A percentile compares a stretch with the other conserved stretches of the same genome.
Evolutionary conservation across 2,113 vertebrate genomes (phyloP).

Genomic region (Seriola dumerili): DNA sequence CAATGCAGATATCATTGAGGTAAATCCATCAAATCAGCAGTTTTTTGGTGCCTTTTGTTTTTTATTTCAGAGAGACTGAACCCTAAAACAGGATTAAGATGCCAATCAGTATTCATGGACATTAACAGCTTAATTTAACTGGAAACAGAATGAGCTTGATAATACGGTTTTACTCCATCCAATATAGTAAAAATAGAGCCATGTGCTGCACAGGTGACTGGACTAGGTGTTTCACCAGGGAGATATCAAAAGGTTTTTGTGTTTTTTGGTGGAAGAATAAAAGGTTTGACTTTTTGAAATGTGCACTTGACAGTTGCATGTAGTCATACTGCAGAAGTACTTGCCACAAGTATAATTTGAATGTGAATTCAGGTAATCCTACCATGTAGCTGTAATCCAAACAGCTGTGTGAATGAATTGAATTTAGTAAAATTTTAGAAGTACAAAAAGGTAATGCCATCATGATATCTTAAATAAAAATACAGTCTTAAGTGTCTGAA

Average conservation of each 20-base stretch:
- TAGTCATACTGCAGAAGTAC: neutral
- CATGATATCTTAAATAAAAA: neutral
- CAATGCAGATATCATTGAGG: constrained; percentile 96
- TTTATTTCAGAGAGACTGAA: neutral
- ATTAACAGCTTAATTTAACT: neutral
- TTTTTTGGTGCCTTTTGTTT: neutral
- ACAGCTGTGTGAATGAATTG: too few species aligned
- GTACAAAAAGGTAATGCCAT: neutral
- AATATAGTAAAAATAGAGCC: neutral
- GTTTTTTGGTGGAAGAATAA: too few species aligned
- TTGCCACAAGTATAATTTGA: neutral
- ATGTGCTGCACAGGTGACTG: too few species aligned
- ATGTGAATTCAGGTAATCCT: too few species aligned
- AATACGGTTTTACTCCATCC: neutral
- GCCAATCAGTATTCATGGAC: too few species aligned
- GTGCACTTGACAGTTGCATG: neutral
- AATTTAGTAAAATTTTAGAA: neutral
- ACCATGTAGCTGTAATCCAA: too few species aligned
- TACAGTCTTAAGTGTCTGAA: neutral
- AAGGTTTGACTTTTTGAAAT: neutral
- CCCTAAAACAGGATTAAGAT: neutral
- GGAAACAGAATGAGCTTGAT: neutral
- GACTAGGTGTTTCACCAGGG: too few species aligned
- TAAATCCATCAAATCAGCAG: constrained; percentile 50
- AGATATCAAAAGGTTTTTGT: too few species aligned